These are phyloP conservation scores for Procambarus clarkii DNA, from an alignment of 1,140 invertebrate species.

Conservation along the genomic window DNA sequence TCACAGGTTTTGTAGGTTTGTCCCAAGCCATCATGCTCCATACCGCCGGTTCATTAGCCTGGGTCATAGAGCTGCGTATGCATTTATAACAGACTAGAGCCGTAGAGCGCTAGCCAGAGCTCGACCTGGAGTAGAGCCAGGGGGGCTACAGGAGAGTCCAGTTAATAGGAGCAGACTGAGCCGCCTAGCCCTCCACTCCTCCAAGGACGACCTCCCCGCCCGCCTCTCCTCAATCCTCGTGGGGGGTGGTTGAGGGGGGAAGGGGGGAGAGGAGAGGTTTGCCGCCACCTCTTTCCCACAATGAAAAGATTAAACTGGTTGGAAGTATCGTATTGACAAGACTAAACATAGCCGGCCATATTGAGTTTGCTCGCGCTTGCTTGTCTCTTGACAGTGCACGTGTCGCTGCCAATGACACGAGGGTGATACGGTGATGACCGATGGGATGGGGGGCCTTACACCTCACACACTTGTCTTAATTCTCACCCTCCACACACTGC, in stretches of 20 bases:
- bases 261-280: background rate
- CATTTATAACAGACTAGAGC: background rate
- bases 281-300: background rate
- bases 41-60: background rate
- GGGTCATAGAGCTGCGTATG: conserved; percentile 8
- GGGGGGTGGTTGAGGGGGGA: background rate
- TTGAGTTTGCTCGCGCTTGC: background rate
- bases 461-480: too few species aligned
- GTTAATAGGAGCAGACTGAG: background rate
- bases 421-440: background rate
- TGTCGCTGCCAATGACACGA: background rate
- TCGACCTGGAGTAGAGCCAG: background rate
- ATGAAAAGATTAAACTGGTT: background rate
- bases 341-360: background rate
- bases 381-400: background rate
- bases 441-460: too few species aligned
- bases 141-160: background rate
- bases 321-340: background rate
- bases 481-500: too few species aligned
- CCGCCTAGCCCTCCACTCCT: background rate
- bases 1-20: background rate
- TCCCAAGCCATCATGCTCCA: background rate
- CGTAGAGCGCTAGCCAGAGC: background rate
- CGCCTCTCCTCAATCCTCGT: background rate
- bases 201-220: background rate